Evolutionary conservation across 2,113 vertebrate genomes (phyloP).

Genomic region (Hemichromis elongatus): DNA sequence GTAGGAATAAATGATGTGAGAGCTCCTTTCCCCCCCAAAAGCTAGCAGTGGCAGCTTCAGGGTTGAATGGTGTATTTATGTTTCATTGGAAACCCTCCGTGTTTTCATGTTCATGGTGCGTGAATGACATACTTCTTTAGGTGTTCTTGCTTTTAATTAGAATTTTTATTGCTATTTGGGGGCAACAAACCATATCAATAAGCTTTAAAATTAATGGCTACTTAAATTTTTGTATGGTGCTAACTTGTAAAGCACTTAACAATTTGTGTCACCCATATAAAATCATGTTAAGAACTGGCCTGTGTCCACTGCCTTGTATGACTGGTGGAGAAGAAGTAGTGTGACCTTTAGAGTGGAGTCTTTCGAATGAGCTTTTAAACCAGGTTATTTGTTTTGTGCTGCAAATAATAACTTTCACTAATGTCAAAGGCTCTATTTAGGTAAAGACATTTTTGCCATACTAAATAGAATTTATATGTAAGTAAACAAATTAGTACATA

Average conservation of each 20-base stretch:
- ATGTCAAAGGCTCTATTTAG: not conserved
- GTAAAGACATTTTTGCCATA: too few species aligned
- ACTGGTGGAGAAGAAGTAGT: not conserved
- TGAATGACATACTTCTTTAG: not conserved
- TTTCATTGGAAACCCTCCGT: not conserved
- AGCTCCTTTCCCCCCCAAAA: not conserved
- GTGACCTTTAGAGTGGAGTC: not conserved
- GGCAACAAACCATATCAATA: not conserved
- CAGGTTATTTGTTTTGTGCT: not conserved
- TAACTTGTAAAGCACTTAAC: not conserved
- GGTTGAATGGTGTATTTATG: not conserved
- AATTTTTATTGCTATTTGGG: not conserved
- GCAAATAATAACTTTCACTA: not conserved
- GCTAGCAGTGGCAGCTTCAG: not conserved
- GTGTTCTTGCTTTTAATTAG: not conserved
- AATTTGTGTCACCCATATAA: not conserved
- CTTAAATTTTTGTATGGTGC: not conserved
- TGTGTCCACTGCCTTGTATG: not conserved
- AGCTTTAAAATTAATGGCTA: not conserved
- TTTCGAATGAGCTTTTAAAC: not conserved
- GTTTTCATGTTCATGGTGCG: not conserved
- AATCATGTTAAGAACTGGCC: not conserved
- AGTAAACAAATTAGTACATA: not conserved
- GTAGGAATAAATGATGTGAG: not conserved
- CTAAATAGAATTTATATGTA: not conserved